Percentiles rank a stretch among this genome's conserved stretches.
These are phyloP conservation scores for Philopotamus ludificatus DNA, from an alignment of 1,140 invertebrate genomes.

Conservation along the genomic window DNA sequence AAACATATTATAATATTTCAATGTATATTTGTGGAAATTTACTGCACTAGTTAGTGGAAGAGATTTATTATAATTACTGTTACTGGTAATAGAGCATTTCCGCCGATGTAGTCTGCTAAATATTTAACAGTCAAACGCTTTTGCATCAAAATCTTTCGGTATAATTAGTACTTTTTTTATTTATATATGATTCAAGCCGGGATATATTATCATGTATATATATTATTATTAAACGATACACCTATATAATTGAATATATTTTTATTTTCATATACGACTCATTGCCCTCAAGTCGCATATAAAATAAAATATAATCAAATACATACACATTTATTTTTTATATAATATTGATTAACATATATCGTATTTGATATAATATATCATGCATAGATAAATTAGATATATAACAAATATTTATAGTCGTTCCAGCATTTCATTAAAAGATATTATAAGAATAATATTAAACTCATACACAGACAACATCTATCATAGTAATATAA, in stretches of 20 bases:
- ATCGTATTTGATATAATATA: background rate
- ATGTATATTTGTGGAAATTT: too few species aligned
- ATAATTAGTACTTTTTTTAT: constrained; percentile 8
- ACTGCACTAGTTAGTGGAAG: too few species aligned
- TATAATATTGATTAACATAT: constrained; percentile 9
- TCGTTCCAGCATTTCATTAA: constrained; percentile 36
- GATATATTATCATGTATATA: background rate
- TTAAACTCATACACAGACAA: constrained; percentile 5
- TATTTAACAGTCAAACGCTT: too few species aligned
- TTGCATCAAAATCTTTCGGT: background rate
- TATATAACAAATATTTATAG: constrained; percentile 31
- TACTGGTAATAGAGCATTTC: too few species aligned
- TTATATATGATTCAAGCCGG: too few species aligned
- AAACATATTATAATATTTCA: too few species aligned
- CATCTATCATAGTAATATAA: background rate
- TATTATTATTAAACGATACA: constrained; percentile 6
- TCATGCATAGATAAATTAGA: background rate
- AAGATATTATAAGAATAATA: background rate
- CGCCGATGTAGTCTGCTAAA: too few species aligned
- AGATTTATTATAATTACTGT: too few species aligned
- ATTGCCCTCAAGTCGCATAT: constrained; percentile 38
- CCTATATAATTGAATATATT: too few species aligned
- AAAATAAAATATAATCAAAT: constrained; percentile 20
- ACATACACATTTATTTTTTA: background rate
- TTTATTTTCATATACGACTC: constrained; percentile 26